phyloP scores from a whole-genome alignment of 2,888 invertebrate species.

The Imbricaverruca yamaguchii region DNA sequence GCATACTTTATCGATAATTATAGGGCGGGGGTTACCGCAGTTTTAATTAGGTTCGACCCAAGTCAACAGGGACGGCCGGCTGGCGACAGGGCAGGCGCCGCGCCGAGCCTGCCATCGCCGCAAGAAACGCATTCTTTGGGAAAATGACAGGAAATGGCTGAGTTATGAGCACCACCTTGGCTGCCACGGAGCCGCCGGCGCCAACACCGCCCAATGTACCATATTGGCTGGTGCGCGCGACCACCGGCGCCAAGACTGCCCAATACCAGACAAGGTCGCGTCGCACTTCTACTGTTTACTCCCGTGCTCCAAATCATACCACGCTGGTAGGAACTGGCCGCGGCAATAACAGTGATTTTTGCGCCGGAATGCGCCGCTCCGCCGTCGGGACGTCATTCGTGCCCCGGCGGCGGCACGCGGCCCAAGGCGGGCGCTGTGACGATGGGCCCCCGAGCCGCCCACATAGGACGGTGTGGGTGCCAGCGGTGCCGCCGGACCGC shows the following conservation, averaged over 20 bases:
- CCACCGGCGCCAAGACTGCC: not conserved
- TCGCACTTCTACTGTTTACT: not conserved
- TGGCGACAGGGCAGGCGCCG: not conserved
- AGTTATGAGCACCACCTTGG: not conserved
- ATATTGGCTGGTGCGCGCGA: no score
- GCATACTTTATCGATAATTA: constrained; percentile 11
- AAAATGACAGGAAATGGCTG: constrained; percentile 20
- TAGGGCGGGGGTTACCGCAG: not conserved
- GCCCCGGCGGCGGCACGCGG: not conserved
- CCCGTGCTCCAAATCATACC: not conserved
- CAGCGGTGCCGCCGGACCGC: not conserved
- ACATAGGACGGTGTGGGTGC: not conserved
- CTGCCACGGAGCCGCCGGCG: not conserved
- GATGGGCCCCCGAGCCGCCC: not conserved
- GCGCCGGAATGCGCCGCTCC: not conserved
- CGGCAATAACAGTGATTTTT: not conserved
- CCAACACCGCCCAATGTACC: not conserved
- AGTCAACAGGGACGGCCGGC: not conserved
- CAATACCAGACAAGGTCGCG: not conserved
- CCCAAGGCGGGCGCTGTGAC: not conserved
- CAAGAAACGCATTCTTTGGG: constrained; percentile 9
- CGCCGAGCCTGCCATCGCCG: not conserved
- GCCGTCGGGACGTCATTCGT: not conserved
- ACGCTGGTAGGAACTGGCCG: not conserved
- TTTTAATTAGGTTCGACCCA: not conserved